phyloP scores from a whole-genome alignment of 23 tunicate species.

The Clavelina lepadiformis region DNA sequence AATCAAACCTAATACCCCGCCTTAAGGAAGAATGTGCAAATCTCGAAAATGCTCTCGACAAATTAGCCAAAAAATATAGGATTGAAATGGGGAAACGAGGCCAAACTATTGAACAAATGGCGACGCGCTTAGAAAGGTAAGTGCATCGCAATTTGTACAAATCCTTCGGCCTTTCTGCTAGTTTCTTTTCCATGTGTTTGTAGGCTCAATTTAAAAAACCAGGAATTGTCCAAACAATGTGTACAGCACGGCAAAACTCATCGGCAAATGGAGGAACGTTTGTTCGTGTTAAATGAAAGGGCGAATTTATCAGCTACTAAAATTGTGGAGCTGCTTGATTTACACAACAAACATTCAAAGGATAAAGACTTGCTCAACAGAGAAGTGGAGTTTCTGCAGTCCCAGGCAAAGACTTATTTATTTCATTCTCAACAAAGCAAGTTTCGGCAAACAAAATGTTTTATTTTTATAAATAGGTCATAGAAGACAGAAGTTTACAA shows the following conservation, averaged over 20 bases:
- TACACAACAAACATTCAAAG: slow-evolving; percentile 24
- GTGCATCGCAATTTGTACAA: neutral
- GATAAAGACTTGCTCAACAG: slow-evolving; percentile 40
- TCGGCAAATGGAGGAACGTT: slow-evolving; percentile 55
- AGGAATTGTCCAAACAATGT: slow-evolving; percentile 69
- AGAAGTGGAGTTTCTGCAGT: slow-evolving; percentile 62
- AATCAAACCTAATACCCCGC: slow-evolving; percentile 30
- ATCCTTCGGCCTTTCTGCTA: neutral
- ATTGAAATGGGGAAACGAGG: slow-evolving; percentile 42
- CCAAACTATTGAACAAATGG: neutral
- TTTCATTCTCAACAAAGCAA: too few relatives aligned
- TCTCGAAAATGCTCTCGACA: slow-evolving; percentile 23
- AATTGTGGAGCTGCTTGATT: slow-evolving; percentile 57
- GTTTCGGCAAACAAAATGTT: too few relatives aligned
- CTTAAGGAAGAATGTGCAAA: slow-evolving; percentile 53
- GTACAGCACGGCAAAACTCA: slow-evolving; percentile 84
- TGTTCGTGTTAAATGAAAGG: slow-evolving; percentile 40
- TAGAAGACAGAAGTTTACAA: too few relatives aligned
- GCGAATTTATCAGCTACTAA: slow-evolving; percentile 31
- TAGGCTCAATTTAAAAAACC: slow-evolving; percentile 35
- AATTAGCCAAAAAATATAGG: slow-evolving; percentile 48
- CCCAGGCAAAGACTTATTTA: too few relatives aligned
- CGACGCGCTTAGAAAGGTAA: neutral
- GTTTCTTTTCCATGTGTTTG: neutral
- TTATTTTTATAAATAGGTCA: too few relatives aligned